phyloP scores from a whole-genome alignment of 2,113 vertebrate species.

The Sapayoa aenigma region DNA sequence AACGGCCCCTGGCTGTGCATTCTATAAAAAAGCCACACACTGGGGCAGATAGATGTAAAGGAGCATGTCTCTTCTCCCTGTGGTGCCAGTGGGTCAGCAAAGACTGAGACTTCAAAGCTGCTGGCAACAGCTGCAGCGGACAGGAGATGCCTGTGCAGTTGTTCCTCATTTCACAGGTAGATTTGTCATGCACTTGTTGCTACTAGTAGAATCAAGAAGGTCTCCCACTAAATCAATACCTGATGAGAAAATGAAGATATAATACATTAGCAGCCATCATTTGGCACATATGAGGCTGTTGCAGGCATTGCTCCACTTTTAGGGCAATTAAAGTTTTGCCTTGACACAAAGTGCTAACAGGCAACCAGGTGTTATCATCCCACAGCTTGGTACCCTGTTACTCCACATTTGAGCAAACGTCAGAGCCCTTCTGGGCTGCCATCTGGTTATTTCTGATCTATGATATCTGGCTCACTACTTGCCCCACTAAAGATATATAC shows the following conservation, averaged over 20 bases:
- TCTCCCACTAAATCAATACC: not conserved
- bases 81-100: not conserved
- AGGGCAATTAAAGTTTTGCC: conserved; percentile 26
- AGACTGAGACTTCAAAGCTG: not conserved
- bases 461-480: conserved; percentile 20
- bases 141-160: not conserved
- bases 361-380: conserved; percentile 23
- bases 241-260: not conserved
- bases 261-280: not conserved
- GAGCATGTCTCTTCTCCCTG: rapidly evolving
- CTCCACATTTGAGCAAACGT: conserved; percentile 40
- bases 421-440: conserved; percentile 48
- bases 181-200: not conserved
- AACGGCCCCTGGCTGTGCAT: not conserved
- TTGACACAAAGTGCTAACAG: conserved; percentile 43
- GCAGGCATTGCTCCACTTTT: not conserved
- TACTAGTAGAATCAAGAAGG: not conserved
- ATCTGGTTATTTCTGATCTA: conserved; percentile 43
- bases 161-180: rapidly evolving
- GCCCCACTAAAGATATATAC: not conserved
- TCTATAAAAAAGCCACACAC: not conserved
- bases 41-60: not conserved
- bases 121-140: not conserved
- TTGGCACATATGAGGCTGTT: not conserved
- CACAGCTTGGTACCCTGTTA: conserved; percentile 35